Conservation (phyloP, 2,113 vertebrate species). For the Potamarius usumacintae region DNA sequence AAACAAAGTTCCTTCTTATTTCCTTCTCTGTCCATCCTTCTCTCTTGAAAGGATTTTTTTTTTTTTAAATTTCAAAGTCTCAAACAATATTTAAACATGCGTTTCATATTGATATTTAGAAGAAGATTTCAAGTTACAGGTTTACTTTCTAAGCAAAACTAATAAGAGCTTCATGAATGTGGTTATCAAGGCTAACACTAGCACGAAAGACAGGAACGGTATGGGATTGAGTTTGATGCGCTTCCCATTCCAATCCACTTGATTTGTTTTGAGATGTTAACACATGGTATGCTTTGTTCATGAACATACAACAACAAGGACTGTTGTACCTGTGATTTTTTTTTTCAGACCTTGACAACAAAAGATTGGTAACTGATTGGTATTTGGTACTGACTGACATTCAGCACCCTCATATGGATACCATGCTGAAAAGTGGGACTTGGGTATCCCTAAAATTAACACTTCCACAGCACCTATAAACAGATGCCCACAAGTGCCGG, state of each 20-base stretch:
- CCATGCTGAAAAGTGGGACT: background rate
- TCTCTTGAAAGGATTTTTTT: background rate
- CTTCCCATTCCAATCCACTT: background rate
- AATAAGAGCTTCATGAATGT: background rate
- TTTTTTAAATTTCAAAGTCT: background rate
- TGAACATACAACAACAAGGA: background rate
- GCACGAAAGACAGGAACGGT: background rate
- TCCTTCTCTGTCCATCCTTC: background rate
- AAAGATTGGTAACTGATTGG: background rate
- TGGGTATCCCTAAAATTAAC: background rate
- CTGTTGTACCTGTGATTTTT: background rate
- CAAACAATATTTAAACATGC: slow-evolving; percentile 1
- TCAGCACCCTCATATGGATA: background rate
- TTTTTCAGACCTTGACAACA: background rate
- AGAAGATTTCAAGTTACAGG: background rate
- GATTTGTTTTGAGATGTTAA: background rate
- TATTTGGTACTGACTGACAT: background rate
- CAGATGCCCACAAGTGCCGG: too few species aligned
- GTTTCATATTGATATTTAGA: background rate
- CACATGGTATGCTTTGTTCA: background rate
- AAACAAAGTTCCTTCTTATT: slow-evolving; percentile 8
- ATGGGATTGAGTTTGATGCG: background rate
- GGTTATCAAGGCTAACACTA: background rate
- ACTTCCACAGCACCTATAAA: background rate
- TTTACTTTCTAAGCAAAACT: background rate